Percentiles rank a stretch among this genome's conserved stretches.
Conservation (phyloP, 1,140 invertebrate genomes). For the Paraescarpia echinospica region DNA sequence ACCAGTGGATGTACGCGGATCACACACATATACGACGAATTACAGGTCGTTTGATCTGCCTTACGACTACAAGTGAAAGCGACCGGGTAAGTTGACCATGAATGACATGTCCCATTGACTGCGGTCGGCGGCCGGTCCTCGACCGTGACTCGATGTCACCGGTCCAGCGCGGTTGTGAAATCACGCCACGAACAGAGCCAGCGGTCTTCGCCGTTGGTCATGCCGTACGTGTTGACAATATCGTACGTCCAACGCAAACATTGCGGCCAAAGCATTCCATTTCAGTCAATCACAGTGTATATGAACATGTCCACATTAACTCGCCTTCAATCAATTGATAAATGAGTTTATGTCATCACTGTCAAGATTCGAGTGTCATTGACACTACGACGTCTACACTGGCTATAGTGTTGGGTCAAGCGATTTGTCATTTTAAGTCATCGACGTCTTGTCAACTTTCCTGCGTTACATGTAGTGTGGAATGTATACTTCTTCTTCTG, state of each 20-base stretch:
- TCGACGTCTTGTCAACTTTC: neutral
- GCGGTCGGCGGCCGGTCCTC: neutral
- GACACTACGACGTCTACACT: neutral
- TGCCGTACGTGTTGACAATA: neutral
- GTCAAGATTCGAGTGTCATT: neutral
- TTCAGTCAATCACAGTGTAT: neutral
- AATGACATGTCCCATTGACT: neutral
- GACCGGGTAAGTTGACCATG: neutral
- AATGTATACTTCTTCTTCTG: too few relatives aligned
- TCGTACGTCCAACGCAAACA: neutral
- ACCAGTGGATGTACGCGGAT: neutral
- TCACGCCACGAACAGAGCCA: neutral
- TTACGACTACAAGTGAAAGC: neutral
- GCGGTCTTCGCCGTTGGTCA: neutral
- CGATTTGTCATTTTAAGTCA: neutral
- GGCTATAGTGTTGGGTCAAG: neutral
- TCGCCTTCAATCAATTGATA: too few relatives aligned
- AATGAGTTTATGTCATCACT: too few relatives aligned
- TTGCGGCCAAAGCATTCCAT: neutral
- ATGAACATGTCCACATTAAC: too few relatives aligned
- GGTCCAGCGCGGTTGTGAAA: neutral
- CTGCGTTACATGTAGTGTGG: too few relatives aligned
- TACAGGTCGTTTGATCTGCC: neutral
- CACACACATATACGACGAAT: neutral
- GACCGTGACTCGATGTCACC: too few relatives aligned